phyloP scores from a whole-genome alignment of 2,888 invertebrate genomes.

The Neocrepidodera transversa region DNA sequence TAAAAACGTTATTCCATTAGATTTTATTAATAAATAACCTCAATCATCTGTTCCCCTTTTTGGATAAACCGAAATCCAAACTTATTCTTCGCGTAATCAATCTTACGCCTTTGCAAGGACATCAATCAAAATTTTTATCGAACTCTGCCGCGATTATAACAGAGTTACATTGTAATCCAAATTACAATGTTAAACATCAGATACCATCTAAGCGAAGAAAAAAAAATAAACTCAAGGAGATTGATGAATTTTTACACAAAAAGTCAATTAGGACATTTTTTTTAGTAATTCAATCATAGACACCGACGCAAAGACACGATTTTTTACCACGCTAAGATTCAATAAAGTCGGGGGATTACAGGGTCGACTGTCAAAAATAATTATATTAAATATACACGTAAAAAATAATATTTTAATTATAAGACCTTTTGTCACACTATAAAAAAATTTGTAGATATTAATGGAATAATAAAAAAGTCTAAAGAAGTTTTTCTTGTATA shows the following conservation, averaged over 20 bases:
- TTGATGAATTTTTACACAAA: slow-evolving; percentile 30
- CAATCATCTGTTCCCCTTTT: slow-evolving; percentile 17
- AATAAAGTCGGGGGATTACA: slow-evolving; percentile 11
- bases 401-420: too few relatives aligned
- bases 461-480: too few relatives aligned
- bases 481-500: too few relatives aligned
- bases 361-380: too few relatives aligned
- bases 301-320: slow-evolving; percentile 25
- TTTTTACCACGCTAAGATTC: slow-evolving; percentile 20
- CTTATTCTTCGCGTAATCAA: slow-evolving; percentile 21
- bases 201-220: slow-evolving; percentile 27
- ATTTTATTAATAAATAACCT: background rate
- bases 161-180: slow-evolving; percentile 27
- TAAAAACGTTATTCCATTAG: background rate
- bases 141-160: slow-evolving; percentile 21
- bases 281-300: slow-evolving; percentile 26
- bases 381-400: too few relatives aligned
- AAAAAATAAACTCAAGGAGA: slow-evolving; percentile 24
- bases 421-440: too few relatives aligned
- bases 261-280: slow-evolving; percentile 27
- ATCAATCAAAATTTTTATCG: slow-evolving; percentile 30
- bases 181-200: slow-evolving; percentile 29
- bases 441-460: too few relatives aligned
- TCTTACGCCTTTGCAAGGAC: slow-evolving; percentile 25
- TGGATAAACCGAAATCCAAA: slow-evolving; percentile 10